Evolutionary conservation across 2,797 vertebrate genomes (phyloP), one percentile per base, ranked within the genome.

Genomic region (Ctenosaura bakeri): DNA sequence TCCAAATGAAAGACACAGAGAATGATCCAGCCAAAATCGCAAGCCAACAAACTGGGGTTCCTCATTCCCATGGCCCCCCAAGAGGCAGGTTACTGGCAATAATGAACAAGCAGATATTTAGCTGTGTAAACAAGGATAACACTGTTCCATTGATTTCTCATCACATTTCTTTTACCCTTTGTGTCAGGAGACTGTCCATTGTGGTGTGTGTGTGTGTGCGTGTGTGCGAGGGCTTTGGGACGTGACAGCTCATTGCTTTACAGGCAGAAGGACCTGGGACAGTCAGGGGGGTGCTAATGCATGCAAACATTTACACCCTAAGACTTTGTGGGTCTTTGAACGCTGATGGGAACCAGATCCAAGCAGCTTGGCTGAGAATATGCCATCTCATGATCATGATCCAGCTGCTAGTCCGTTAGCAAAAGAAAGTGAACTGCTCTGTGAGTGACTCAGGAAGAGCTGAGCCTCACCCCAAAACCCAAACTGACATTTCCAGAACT

Each of bases 71-170:
- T 78, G 81, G 46, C 81, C 94, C 85, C 0, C 10, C 88, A 88
- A 94, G 92, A 89, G 85, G 90, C 91, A 76, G 69, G 92, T 92
- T 97, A 97, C 94, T 96, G 97, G 97, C 98, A 97, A 96, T 89
- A 95, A 96, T 93, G 96, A 97, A 94, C 96, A 97, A 96, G 97
- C 96, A 87, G 95, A 95, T 95, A 92, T 94, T 95, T 92, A 96
- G 96, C 97, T 16, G 76, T 62, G 94, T 66, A 18, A 90, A 42
- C 56, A 10, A 50, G 94, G 94, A 66, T 94, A 95, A 96, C 96
- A 93, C 94, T 92, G 69, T 92, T 95, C 94, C 94, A 97, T 96
- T 64, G 96, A 97, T 96, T 96, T 95, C 88, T 94, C 95, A 95
- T 96, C 95, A 0, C 85, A 77, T 90, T 82, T 77, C 88, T 88